These are phyloP conservation scores for Tauraco hartlaubi DNA, from an alignment of 2,797 vertebrate species.

Conservation along the genomic window DNA sequence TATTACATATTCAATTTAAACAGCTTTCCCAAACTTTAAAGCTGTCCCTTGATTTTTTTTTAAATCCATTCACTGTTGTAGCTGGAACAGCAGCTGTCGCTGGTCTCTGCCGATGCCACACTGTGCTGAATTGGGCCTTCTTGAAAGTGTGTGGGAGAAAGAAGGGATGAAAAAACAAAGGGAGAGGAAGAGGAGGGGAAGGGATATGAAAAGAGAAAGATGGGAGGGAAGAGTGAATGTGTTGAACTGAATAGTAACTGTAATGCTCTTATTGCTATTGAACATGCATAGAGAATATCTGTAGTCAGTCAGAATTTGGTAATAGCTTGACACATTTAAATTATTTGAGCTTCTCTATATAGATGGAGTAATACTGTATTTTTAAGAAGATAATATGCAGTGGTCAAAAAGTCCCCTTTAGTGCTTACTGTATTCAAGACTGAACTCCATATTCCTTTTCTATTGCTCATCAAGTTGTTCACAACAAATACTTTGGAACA, in stretches of 20 bases:
- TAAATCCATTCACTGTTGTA: slow-evolving; percentile 14
- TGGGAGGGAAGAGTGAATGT: not conserved
- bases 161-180: slow-evolving; percentile 38
- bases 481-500: not conserved
- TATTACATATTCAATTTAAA: slow-evolving; percentile 32
- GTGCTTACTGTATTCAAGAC: not conserved
- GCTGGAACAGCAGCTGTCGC: not conserved
- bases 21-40: slow-evolving; percentile 46
- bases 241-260: not conserved
- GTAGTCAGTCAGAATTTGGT: not conserved
- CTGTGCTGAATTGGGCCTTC: slow-evolving; percentile 44
- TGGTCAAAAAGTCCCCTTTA: not conserved
- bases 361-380: not conserved
- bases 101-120: not conserved
- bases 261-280: not conserved
- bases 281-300: not conserved
- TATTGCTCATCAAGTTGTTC: not conserved
- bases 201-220: slow-evolving; percentile 31
- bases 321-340: not conserved
- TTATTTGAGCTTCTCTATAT: not conserved
- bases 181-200: slow-evolving; percentile 42
- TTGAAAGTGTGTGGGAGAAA: slow-evolving; percentile 47
- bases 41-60: not conserved
- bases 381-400: not conserved
- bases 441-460: not conserved